phyloP scores from a whole-genome alignment of 2,888 invertebrate genomes.

The Lasioglossum oenotherae region DNA sequence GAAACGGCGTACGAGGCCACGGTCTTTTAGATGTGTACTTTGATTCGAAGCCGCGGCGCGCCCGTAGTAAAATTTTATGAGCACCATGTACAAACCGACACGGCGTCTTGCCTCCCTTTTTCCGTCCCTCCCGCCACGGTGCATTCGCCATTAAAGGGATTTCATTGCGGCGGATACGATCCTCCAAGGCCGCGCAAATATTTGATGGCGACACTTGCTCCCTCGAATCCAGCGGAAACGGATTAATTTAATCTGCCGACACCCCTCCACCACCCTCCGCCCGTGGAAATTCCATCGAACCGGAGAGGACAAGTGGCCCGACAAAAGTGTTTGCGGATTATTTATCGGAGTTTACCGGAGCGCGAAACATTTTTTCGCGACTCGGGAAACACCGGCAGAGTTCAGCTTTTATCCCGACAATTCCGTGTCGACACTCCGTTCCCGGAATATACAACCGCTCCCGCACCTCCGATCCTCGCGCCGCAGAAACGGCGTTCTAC shows the following conservation, averaged over 20 bases:
- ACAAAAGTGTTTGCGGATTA: constrained; percentile 9
- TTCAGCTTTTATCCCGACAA: constrained; percentile 10
- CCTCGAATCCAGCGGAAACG: not conserved
- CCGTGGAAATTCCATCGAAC: constrained; percentile 4
- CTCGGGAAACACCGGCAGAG: not conserved
- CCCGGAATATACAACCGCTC: not conserved
- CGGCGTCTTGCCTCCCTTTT: not conserved
- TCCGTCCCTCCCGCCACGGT: not conserved
- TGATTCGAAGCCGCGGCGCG: not conserved
- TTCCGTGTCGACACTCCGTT: not conserved
- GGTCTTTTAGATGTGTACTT: constrained; percentile 17
- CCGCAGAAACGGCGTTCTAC: not conserved
- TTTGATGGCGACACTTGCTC: constrained; percentile 19
- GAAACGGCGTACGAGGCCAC: not conserved
- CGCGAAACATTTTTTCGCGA: not conserved
- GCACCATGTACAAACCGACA: constrained; percentile 1
- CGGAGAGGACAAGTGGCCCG: not conserved
- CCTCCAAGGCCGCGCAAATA: constrained; percentile 32
- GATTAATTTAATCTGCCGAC: constrained; percentile 11
- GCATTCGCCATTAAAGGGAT: constrained; percentile 9
- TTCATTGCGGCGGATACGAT: not conserved
- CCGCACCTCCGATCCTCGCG: not conserved
- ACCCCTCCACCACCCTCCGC: not conserved
- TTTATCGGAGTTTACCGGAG: not conserved
- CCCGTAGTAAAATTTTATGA: constrained; percentile 21